Percentiles rank a stretch among this genome's conserved stretches.
phyloP scores from a whole-genome alignment of 1,140 invertebrate species.

The Eumeta japonica region DNA sequence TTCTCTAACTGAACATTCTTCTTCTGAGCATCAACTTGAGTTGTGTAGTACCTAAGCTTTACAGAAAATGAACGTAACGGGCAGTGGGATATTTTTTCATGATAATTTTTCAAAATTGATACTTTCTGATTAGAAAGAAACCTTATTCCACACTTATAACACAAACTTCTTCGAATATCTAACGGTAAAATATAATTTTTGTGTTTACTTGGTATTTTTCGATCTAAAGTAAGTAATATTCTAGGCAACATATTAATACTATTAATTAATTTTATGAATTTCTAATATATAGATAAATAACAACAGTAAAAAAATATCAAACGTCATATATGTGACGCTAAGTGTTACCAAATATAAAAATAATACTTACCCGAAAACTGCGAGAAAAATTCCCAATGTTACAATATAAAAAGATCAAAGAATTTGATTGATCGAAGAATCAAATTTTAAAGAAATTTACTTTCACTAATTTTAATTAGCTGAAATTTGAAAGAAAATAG shows the following conservation, averaged over 20 bases:
- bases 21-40: conserved; percentile 38
- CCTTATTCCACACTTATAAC: conserved; percentile 39
- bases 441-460: too few species aligned
- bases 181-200: conserved; percentile 28
- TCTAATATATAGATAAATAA: too few species aligned
- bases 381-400: too few species aligned
- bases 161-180: conserved; percentile 22
- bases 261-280: too few species aligned
- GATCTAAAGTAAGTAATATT: not conserved
- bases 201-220: conserved; percentile 32
- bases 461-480: too few species aligned
- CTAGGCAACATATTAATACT: not conserved
- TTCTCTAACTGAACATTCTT: conserved; percentile 26
- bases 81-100: conserved; percentile 29
- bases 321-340: too few species aligned
- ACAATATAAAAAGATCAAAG: too few species aligned
- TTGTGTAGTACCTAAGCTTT: conserved; percentile 32
- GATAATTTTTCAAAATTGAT: conserved; percentile 33
- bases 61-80: conserved; percentile 23
- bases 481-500: too few species aligned
- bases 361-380: too few species aligned
- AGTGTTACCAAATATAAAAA: too few species aligned
- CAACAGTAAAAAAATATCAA: too few species aligned
- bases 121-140: conserved; percentile 39
- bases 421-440: too few species aligned